These are phyloP conservation scores for Stegodyphus mimosarum DNA, from an alignment of 1,140 invertebrate genomes.

Conservation along the genomic window DNA sequence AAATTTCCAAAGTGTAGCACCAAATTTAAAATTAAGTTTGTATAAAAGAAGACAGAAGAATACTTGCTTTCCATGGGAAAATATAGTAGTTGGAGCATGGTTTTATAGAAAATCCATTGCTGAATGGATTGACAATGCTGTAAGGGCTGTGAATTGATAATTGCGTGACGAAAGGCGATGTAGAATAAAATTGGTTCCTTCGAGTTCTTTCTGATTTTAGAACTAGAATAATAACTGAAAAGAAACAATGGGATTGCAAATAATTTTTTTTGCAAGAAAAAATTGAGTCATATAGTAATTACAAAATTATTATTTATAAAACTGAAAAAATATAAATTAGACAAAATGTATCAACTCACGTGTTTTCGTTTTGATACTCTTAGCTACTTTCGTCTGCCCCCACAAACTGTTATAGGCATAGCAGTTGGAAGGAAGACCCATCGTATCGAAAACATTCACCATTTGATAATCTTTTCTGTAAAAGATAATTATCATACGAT, in stretches of 20 bases:
- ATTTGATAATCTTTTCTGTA: conserved; percentile 6
- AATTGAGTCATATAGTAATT: too few species aligned
- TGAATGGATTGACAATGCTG: conserved; percentile 34
- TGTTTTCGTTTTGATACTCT: too few species aligned
- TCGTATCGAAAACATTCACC: conserved; percentile 43
- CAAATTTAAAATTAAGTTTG: neutral
- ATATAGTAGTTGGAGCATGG: conserved; percentile 50
- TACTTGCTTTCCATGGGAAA: conserved; percentile 33
- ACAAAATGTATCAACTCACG: too few species aligned
- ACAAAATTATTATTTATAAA: too few species aligned
- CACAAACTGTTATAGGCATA: conserved; percentile 42
- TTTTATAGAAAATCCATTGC: conserved; percentile 43
- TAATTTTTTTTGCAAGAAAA: too few species aligned
- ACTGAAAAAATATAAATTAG: too few species aligned
- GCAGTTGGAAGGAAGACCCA: conserved; percentile 40
- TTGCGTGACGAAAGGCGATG: conserved; percentile 33
- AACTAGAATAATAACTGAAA: neutral
- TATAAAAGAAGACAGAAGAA: neutral
- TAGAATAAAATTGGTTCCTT: conserved; percentile 22
- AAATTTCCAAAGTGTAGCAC: neutral
- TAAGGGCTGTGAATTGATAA: conserved; percentile 29
- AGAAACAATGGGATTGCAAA: neutral
- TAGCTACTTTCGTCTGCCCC: conserved; percentile 14
- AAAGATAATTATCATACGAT: too few species aligned
- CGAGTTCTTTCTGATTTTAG: neutral